Evolutionary conservation across 2,888 invertebrate species (phyloP), one percentile per base, ranked within the genome.

Genomic region (Vanessa cardui): DNA sequence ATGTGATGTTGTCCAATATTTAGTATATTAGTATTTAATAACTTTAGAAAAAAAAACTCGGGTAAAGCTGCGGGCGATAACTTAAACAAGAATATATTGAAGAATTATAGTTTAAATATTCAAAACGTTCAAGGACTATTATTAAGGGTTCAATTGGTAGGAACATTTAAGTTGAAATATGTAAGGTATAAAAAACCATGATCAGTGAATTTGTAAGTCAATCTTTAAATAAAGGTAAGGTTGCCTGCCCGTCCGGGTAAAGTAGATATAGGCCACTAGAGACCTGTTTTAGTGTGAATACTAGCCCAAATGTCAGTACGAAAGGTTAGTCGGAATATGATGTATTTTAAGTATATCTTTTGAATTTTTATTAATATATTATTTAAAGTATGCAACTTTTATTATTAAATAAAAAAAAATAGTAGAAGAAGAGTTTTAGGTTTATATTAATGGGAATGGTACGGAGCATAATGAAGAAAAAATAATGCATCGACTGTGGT

Each of bases 201-300:
- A 62, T 64, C 46, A 64, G 49, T 65, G 52, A 62, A 71, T 71
- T 66, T 64, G 69, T 66, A 66, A 71, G 69, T 69, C 71, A 71
- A 69, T 71, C 62, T 54, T 66, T 62, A 71, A 69, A 66, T 62
- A 66, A 71, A 66, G 69, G 69, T 58, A 58, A 9, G 39, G 39
- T 12, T 69, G 60, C 59, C 63, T 70, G 64, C 66, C 64, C 65
- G 66, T 68, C 62, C 68, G 62, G 66, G 58, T 60, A 64, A 61
- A 47, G 39, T 64, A 62, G 65, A 72, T 71, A 71, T 72, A 72
- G 72, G 72, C 69, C 71, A 47, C 69, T 15, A 50, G 70, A 68
- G 72, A 68, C 70, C 68, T 31, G 15, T 21, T 21, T 31, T 49
- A 60, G 60, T 65, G 54, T 56, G 68, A 68, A 60, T 68, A 64